phyloP scores from a whole-genome alignment of 2,113 vertebrate genomes.

The Dendrocopos noguchii region DNA sequence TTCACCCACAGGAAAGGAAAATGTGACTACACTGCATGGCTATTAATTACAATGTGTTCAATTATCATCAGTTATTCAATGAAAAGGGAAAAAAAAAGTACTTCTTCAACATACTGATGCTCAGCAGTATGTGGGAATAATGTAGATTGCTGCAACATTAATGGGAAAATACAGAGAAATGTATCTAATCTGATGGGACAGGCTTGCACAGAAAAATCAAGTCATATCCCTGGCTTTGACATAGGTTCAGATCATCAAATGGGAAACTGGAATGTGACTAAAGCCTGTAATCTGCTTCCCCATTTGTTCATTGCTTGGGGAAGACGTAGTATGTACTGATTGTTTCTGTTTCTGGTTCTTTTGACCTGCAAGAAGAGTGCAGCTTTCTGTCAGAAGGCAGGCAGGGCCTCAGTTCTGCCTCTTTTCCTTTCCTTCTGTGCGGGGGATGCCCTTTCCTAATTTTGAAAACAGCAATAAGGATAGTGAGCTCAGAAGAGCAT shows the following conservation, averaged over 20 bases:
- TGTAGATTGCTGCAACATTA: neutral
- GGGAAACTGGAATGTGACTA: neutral
- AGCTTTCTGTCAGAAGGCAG: neutral
- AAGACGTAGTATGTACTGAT: neutral
- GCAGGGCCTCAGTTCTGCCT: neutral
- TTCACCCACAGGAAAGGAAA: slow-evolving; percentile 59
- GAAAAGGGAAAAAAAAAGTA: neutral
- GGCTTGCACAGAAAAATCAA: slow-evolving; percentile 23
- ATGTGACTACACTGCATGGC: slow-evolving; percentile 9
- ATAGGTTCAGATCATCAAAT: neutral
- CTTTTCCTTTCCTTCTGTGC: rapidly evolving
- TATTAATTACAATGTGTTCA: slow-evolving; percentile 51
- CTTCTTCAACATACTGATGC: neutral
- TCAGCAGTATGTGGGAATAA: slow-evolving; percentile 47
- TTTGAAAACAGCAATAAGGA: neutral
- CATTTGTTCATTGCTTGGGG: neutral
- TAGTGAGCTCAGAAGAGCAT: neutral
- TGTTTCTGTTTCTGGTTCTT: slow-evolving; percentile 13
- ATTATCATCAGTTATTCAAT: slow-evolving; percentile 50
- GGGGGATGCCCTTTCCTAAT: neutral
- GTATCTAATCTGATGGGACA: slow-evolving; percentile 57
- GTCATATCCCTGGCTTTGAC: neutral
- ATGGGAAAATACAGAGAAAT: slow-evolving; percentile 28
- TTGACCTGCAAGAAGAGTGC: neutral
- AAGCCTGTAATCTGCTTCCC: neutral